Base-by-base conservation (phyloP, 1,140 invertebrate genomes). In the Pseudomyrmex dendroicus region DNA sequence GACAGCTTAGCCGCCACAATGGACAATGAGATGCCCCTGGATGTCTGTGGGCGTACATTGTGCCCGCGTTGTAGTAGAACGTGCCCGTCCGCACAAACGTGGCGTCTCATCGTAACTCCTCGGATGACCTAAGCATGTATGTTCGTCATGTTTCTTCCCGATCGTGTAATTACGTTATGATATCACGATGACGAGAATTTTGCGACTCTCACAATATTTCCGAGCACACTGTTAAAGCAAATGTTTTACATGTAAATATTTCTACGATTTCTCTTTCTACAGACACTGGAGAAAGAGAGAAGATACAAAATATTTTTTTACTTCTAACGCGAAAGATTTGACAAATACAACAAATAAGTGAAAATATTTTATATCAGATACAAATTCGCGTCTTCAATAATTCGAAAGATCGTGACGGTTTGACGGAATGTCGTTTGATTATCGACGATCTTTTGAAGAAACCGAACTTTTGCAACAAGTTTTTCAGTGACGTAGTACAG, bases 1-100 rank as follows among this genome's bases (percentile, higher is more conserved):
- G 73, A 77, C 73, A 77, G 82, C 67, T 84, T 85, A 83, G 54
- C 77, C 44, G 78, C 57, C 59, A 64, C 63, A 70, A 77, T 83
- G 82, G 82, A 83, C 82, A 67, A 83, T 83, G 82, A 83, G 72
- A 83, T 76, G 82, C 82, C 82, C 78, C 72, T 82, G 78, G 57
- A 35, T 35, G 35, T 74, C 78, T 73, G 78, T 82, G 35, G 8
- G 67, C 68, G 54, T 70, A 63, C 59, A 82, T 82, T 82, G 78
- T 82, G 62, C 22, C 48, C 78, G 63, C 35, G 48, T 25, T 74
- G 68, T 74, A 67, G 72, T 74, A 63, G 78, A 82, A 46, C 78
- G 35, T 64, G 59, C 54, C 68, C 52, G 68, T 63, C 61, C 52
- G 78, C 78, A 35, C 35, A 82, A 82, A 82, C 62, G 48, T 74